Evolutionary conservation across 2,888 invertebrate species (phyloP).

Genomic region (Hemithea aestivaria): DNA sequence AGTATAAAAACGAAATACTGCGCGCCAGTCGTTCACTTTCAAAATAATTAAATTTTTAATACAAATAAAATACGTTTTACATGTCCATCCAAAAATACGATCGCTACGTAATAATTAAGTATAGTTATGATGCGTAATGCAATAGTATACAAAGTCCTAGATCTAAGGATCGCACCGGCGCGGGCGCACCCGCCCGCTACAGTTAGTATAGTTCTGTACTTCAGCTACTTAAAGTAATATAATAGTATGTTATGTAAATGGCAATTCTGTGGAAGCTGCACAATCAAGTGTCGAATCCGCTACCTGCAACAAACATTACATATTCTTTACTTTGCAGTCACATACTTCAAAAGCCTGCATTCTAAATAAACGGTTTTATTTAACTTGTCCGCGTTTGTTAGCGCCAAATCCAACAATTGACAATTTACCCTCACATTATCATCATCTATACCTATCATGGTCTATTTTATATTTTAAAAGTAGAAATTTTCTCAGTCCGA

Average conservation of each 20-base stretch:
- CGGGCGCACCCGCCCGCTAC: constrained; percentile 19
- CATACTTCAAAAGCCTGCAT: no score
- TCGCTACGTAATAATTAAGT: constrained; percentile 52
- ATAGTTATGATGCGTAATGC: constrained; percentile 38
- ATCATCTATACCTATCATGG: no score
- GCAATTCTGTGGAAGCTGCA: constrained; percentile 73
- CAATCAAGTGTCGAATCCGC: constrained; percentile 42
- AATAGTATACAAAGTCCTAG: constrained; percentile 69
- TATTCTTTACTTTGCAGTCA: no score
- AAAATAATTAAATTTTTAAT: constrained; percentile 36
- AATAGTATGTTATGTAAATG: constrained; percentile 60
- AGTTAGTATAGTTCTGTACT: constrained; percentile 19
- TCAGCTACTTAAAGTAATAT: constrained; percentile 41
- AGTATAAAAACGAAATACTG: constrained; percentile 57
- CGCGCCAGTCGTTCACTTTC: constrained; percentile 52
- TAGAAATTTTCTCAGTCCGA: no score
- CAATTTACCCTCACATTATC: no score
- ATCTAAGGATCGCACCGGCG: constrained; percentile 43
- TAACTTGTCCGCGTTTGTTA: no score
- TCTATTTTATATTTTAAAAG: no score
- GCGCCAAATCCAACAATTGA: no score
- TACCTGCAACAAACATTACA: constrained; percentile 43
- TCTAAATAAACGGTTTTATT: no score
- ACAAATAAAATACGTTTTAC: constrained; percentile 57
- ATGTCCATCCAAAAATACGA: constrained; percentile 64